Base-by-base conservation (phyloP, 1,140 invertebrate genomes). In the Ceratosolen fusciceps region DNA sequence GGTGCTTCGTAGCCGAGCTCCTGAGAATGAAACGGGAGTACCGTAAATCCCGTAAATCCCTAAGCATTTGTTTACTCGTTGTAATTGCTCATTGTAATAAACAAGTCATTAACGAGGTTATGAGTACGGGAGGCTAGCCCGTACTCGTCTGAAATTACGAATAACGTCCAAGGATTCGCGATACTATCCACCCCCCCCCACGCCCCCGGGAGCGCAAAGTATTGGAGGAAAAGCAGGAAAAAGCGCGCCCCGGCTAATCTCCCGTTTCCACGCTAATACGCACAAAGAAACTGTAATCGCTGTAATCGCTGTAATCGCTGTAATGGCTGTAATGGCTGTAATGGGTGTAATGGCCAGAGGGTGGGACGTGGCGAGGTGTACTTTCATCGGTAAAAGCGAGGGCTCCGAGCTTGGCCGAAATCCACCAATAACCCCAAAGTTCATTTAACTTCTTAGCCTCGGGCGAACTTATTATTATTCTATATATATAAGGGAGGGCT, bases 11-110 rank as follows among this genome's bases (percentile, higher is more conserved):
- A 3, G 16, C 1, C 31, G 3, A 31, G 26, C 58, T 29, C 29
- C 31, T 16, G 14, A 19, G 34, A 37, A 37, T 65, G 31, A 37
- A 65, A 37, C 16, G 37, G n/a, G 60, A 65, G n/a, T 37, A 65
- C 34, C 19, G 34, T 65, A 65, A 65, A 37, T 37, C 37, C 14
- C 21, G 8, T 16, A 65, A 65, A 37, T 37, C 37, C 14, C 21
- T n/a, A n/a, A 65, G n/a, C 60, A n/a, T 65, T 65, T 37, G 8
- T 65, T 4, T 31, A 60, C 26, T 43, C 39, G 12, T 43, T 52
- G 10, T 19, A 65, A 37, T 65, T 65, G n/a, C 31, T 65, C 4
- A 37, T 37, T 65, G 31, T 19, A 65, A 65, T 65, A 65, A 65
- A 65, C 31, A 65, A 65, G 34, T 65, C 31, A 65, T 65, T 65